These are phyloP conservation scores for Acanthurus lineatus DNA, from an alignment of 2,797 vertebrate genomes.

Conservation along the genomic window DNA sequence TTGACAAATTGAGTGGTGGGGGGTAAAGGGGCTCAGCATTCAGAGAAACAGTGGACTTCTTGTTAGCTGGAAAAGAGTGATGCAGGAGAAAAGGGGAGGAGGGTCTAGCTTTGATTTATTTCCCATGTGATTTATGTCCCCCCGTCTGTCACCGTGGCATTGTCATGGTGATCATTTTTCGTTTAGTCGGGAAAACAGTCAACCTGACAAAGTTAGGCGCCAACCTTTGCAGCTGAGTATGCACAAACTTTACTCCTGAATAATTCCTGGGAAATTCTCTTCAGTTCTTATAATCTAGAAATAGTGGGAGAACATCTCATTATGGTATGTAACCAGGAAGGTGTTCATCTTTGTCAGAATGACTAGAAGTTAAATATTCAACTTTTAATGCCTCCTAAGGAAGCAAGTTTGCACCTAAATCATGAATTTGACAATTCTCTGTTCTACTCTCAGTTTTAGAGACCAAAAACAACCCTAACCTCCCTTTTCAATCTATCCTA, in stretches of 20 bases:
- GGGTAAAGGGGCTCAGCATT: conserved; percentile 34
- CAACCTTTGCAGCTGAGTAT: conserved; percentile 57
- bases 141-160: conserved; percentile 63
- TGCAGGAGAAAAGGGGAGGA: conserved; percentile 65
- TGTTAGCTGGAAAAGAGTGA: conserved; percentile 63
- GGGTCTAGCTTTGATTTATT: conserved; percentile 61
- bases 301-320: conserved; percentile 3
- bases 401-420: conserved; percentile 32
- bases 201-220: conserved; percentile 62
- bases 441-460: conserved; percentile 31
- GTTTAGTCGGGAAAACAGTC: conserved; percentile 63
- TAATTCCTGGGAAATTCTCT: conserved; percentile 32
- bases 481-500: conserved; percentile 47
- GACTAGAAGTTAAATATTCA: conserved; percentile 38
- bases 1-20: conserved; percentile 64
- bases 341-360: conserved; percentile 27
- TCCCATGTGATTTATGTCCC: conserved; percentile 64
- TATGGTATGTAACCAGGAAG: conserved; percentile 37
- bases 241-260: conserved; percentile 25
- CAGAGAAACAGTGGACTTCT: conserved; percentile 61
- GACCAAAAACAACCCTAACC: conserved; percentile 43
- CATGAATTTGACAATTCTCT: conserved; percentile 28
- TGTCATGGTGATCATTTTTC: conserved; percentile 67
- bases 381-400: conserved; percentile 30
- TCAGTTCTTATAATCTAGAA: neutral